phyloP scores from a whole-genome alignment of 2,113 vertebrate species.

The Cranoglanis bouderius region DNA sequence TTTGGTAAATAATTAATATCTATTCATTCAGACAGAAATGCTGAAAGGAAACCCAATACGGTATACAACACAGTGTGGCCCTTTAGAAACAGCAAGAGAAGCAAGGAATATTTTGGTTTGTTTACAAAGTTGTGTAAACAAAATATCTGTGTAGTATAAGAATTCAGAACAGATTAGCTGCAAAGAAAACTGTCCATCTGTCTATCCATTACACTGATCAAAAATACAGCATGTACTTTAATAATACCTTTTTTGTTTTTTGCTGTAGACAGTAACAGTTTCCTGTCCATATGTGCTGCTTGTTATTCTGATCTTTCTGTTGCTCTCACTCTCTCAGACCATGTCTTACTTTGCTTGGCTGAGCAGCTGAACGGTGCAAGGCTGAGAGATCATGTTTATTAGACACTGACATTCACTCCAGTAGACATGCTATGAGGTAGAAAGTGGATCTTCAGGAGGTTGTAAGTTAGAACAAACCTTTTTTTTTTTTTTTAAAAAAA shows the following conservation, averaged over 20 bases:
- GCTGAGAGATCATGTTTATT: slow-evolving; percentile 10
- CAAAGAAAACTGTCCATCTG: neutral
- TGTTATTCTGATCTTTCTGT: slow-evolving; percentile 10
- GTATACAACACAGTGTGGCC: slow-evolving; percentile 55
- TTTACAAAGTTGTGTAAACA: neutral
- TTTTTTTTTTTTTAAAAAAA: too few species aligned
- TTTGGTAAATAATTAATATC: slow-evolving; percentile 74
- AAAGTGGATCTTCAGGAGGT: slow-evolving; percentile 2
- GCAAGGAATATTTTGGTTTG: neutral
- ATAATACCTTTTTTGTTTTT: neutral
- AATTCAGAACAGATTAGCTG: neutral
- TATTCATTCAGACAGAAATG: slow-evolving; percentile 67
- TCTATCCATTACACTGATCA: neutral
- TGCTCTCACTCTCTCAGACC: neutral
- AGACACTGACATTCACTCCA: slow-evolving; percentile 9
- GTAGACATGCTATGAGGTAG: slow-evolving; percentile 1
- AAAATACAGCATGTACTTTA: neutral
- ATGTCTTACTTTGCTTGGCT: slow-evolving; percentile 27
- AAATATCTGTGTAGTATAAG: neutral
- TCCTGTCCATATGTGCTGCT: slow-evolving; percentile 12
- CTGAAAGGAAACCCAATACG: slow-evolving; percentile 69
- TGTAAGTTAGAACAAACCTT: slow-evolving; percentile 4
- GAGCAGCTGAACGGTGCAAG: slow-evolving; percentile 11
- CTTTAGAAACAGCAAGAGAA: slow-evolving; percentile 20
- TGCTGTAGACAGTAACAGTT: slow-evolving; percentile 4